A percentile compares a stretch with the other conserved stretches of the same genome.
These are phyloP conservation scores for Emberiza fucata DNA, from an alignment of 2,113 vertebrate genomes.

Conservation along the genomic window DNA sequence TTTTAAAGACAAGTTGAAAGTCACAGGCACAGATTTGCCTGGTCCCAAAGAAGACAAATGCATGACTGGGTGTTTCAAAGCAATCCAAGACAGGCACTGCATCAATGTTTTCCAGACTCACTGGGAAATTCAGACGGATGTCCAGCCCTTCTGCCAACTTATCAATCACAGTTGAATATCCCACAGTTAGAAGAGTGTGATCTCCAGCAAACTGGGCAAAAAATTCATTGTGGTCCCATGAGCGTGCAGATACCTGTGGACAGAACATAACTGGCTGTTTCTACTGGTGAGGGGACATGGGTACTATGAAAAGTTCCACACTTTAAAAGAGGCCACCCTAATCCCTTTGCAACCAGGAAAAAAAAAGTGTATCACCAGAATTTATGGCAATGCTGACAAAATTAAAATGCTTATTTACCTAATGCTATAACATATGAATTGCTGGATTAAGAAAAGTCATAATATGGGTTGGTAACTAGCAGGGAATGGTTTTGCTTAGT, in stretches of 20 bases:
- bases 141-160: slow-evolving; percentile 88
- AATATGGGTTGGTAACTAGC: neutral
- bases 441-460: neutral
- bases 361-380: neutral
- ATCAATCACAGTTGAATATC: slow-evolving; percentile 85
- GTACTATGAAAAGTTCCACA: neutral
- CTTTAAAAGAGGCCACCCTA: neutral
- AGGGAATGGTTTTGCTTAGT: neutral
- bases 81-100: neutral
- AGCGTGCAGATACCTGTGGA: slow-evolving; percentile 89
- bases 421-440: neutral
- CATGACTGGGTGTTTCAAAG: neutral
- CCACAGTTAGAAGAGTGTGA: slow-evolving; percentile 87
- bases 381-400: neutral
- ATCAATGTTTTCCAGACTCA: slow-evolving; percentile 58
- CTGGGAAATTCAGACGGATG: slow-evolving; percentile 85
- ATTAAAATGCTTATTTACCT: neutral
- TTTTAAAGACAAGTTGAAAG: neutral
- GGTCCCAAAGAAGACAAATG: neutral
- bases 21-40: neutral
- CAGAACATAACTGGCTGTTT: neutral
- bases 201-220: slow-evolving; percentile 99
- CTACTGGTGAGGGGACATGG: neutral
- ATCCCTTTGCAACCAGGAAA: neutral
- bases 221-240: slow-evolving; percentile 99